Evolutionary conservation across 1,140 invertebrate genomes (phyloP).

Genomic region (Drosophila kohkoa): DNA sequence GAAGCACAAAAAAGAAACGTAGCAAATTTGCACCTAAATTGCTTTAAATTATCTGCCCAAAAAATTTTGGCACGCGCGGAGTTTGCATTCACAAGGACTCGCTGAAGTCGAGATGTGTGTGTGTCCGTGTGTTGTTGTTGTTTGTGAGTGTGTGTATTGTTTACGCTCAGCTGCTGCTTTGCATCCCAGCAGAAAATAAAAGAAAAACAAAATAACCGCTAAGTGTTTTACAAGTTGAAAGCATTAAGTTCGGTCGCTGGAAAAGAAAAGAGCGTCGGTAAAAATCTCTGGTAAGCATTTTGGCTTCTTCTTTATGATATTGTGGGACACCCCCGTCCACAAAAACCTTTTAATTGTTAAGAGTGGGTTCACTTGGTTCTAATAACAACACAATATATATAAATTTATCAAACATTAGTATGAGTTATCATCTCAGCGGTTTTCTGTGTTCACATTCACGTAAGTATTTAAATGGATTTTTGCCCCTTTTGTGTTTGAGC

Average conservation of each 20-base stretch:
- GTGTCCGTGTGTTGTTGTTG: slow-evolving; percentile 11
- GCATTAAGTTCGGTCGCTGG: slow-evolving; percentile 60
- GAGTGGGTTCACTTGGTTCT: slow-evolving; percentile 11
- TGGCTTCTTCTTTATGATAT: slow-evolving; percentile 5
- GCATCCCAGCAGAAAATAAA: slow-evolving; percentile 20
- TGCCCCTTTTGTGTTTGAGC: neutral
- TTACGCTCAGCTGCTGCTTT: slow-evolving; percentile 19
- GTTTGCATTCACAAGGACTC: slow-evolving; percentile 44
- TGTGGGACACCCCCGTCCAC: neutral
- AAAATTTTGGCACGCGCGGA: slow-evolving; percentile 68
- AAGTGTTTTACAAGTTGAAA: slow-evolving; percentile 80
- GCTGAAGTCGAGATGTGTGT: neutral
- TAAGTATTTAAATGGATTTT: slow-evolving; percentile 23
- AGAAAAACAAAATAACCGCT: slow-evolving; percentile 76
- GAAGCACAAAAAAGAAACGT: slow-evolving; percentile 44
- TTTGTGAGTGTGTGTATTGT: slow-evolving; percentile 15
- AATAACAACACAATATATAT: too few relatives aligned
- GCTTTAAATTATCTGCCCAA: slow-evolving; percentile 75
- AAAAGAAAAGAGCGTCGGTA: slow-evolving; percentile 28
- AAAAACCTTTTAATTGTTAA: slow-evolving; percentile 45
- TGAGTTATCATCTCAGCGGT: slow-evolving; percentile 1
- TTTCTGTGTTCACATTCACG: slow-evolving; percentile 2
- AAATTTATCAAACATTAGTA: neutral
- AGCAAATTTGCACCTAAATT: slow-evolving; percentile 79
- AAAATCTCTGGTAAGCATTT: slow-evolving; percentile 69